Percentiles rank a stretch among this genome's conserved stretches.
These are phyloP conservation scores for Hypocryptadius cinnamomeus DNA, from an alignment of 2,113 vertebrate genomes.

Conservation along the genomic window DNA sequence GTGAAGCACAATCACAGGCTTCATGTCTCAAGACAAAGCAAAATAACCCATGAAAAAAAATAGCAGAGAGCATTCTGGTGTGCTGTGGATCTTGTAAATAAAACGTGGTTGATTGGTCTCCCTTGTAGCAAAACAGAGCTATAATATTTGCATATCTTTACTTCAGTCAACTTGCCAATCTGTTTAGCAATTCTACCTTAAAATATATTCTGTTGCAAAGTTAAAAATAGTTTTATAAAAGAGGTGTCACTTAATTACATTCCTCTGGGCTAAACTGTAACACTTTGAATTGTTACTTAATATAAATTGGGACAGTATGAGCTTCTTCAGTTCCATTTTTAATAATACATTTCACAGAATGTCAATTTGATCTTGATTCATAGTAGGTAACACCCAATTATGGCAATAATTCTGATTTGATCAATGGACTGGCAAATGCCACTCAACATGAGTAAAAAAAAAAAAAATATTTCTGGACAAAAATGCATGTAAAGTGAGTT, in stretches of 20 bases:
- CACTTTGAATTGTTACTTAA: neutral
- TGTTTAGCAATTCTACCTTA: neutral
- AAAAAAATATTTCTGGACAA: neutral
- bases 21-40: neutral
- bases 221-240: neutral
- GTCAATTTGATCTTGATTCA: neutral
- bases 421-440: neutral
- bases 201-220: neutral
- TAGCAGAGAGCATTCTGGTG: neutral
- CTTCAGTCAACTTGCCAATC: neutral
- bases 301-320: neutral
- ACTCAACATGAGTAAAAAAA: neutral
- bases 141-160: neutral
- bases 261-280: neutral
- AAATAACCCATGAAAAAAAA: neutral
- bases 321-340: neutral
- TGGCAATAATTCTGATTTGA: neutral
- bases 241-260: neutral
- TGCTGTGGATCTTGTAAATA: neutral
- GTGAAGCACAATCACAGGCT: neutral
- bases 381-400: neutral
- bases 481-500: neutral
- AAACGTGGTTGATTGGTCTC: neutral
- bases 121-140: neutral
- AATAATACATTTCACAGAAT: neutral